Percentiles rank a stretch among this genome's conserved stretches.
Conservation (phyloP, 2,113 vertebrate species). For the Rallus limicola region DNA sequence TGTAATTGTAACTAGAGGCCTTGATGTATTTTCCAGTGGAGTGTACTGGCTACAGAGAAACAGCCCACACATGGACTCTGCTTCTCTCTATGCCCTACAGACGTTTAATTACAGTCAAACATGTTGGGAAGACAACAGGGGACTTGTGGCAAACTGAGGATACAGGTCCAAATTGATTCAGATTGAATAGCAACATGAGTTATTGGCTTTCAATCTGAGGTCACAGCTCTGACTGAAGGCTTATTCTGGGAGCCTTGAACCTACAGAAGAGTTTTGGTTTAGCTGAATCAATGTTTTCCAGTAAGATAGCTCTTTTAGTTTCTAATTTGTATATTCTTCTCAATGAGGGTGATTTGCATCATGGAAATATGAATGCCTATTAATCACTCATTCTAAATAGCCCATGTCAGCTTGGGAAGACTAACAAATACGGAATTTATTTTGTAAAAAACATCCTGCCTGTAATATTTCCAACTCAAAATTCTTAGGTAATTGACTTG, state of each 20-base stretch:
- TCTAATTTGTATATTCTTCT: background rate
- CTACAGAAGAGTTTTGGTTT: background rate
- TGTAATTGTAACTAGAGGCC: background rate
- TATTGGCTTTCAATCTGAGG: background rate
- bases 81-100: background rate
- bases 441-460: background rate
- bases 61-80: background rate
- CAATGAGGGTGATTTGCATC: background rate
- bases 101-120: background rate
- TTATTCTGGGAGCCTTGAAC: background rate
- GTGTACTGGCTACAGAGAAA: background rate
- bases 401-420: background rate
- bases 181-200: background rate
- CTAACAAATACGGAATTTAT: background rate
- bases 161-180: background rate
- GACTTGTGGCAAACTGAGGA: background rate
- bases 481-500: conserved; percentile 25
- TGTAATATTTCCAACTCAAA: conserved; percentile 4
- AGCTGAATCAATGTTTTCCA: background rate
- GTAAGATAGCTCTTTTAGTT: background rate
- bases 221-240: background rate
- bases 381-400: conserved; percentile 17
- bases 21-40: background rate
- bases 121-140: rapidly evolving
- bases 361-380: background rate